phyloP scores from a whole-genome alignment of 2,888 invertebrate genomes.

The Volucella bombylans region DNA sequence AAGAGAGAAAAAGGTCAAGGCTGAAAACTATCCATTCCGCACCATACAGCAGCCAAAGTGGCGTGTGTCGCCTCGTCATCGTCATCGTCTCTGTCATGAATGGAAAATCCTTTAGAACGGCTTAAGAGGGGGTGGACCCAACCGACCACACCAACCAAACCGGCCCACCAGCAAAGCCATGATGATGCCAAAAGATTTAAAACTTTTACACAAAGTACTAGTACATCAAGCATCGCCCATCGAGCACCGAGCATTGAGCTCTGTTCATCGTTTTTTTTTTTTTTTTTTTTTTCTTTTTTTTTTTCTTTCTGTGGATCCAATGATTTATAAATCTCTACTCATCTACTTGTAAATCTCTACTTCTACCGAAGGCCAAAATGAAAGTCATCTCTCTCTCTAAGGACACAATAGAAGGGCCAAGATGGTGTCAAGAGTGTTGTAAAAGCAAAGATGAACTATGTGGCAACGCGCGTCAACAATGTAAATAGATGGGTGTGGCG shows the following conservation, averaged over 20 bases:
- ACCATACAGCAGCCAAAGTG: conserved; percentile 36
- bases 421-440: conserved; percentile 52
- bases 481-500: conserved; percentile 66
- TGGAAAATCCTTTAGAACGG: conserved; percentile 37
- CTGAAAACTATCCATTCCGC: conserved; percentile 39
- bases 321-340: conserved; percentile 54
- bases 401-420: conserved; percentile 17
- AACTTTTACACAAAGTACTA: conserved; percentile 45
- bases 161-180: conserved; percentile 41
- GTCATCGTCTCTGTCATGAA: background rate
- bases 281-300: background rate
- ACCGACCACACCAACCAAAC: background rate
- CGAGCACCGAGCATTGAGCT: background rate
- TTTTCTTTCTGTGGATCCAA: conserved; percentile 27
- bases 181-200: conserved; percentile 61
- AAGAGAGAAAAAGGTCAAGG: conserved; percentile 66
- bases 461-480: conserved; percentile 64
- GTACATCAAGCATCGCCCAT: too few relatives aligned
- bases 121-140: conserved; percentile 10
- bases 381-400: conserved; percentile 51
- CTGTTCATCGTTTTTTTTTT: background rate
- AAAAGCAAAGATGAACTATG: conserved; percentile 64
- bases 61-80: conserved; percentile 39
- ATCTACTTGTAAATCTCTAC: conserved; percentile 11
- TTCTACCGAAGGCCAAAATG: conserved; percentile 52